A percentile compares a stretch with the other conserved stretches of the same genome.
Conservation (phyloP, 2,888 invertebrate genomes). For the Aporophyla nigra region DNA sequence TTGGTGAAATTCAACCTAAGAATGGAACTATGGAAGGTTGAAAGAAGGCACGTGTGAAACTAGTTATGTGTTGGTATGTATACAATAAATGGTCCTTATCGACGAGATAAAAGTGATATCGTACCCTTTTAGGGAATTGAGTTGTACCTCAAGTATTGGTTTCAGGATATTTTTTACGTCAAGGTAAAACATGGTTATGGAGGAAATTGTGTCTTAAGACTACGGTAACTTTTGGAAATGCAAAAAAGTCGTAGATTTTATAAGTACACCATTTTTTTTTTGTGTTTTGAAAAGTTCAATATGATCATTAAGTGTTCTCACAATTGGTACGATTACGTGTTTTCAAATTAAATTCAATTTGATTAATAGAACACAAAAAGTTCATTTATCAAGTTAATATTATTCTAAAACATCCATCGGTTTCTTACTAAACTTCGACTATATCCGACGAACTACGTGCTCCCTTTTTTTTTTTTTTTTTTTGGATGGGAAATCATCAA, state of each 20-base stretch:
- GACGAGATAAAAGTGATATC: slow-evolving; percentile 20
- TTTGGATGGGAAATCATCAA: no score
- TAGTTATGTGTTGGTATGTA: slow-evolving; percentile 9
- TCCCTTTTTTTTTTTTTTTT: no score
- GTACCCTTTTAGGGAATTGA: slow-evolving; percentile 43
- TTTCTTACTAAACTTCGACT: no score
- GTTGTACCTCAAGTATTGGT: slow-evolving; percentile 29
- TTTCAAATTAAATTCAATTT: no score
- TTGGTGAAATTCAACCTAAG: neutral
- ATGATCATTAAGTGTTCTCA: neutral
- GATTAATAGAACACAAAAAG: no score
- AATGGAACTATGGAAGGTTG: neutral
- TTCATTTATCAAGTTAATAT: no score
- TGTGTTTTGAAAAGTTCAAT: no score
- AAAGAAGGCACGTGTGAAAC: neutral
- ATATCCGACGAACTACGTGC: no score
- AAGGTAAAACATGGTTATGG: neutral
- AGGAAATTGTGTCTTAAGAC: slow-evolving; percentile 5
- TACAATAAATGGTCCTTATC: slow-evolving; percentile 40
- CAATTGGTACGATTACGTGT: neutral
- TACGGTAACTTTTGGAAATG: neutral
- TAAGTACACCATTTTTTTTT: neutral
- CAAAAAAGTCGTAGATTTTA: neutral
- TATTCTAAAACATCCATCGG: no score
- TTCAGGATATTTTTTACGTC: slow-evolving; percentile 14